Conservation (phyloP, 1,140 invertebrate genomes). For the Vanessa tameamea region DNA sequence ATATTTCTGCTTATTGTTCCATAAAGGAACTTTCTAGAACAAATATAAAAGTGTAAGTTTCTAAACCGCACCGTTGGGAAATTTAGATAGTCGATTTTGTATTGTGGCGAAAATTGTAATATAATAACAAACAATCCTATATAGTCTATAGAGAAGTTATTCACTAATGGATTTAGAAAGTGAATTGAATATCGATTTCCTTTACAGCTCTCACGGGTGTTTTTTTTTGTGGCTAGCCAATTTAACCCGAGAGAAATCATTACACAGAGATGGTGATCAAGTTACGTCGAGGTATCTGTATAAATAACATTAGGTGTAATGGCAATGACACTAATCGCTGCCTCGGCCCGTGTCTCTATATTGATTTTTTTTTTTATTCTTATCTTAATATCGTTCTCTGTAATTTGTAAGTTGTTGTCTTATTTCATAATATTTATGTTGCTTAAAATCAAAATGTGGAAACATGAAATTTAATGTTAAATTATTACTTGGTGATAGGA, state of each 20-base stretch:
- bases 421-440: too few species aligned
- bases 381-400: too few species aligned
- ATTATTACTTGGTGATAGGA: too few species aligned
- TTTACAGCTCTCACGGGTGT: slow-evolving; percentile 47
- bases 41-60: slow-evolving; percentile 39
- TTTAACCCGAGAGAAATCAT: slow-evolving; percentile 49
- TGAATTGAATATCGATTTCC: slow-evolving; percentile 46
- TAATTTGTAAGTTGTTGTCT: slow-evolving; percentile 38
- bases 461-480: too few species aligned
- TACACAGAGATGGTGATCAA: slow-evolving; percentile 43
- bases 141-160: slow-evolving; percentile 25
- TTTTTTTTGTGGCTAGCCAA: slow-evolving; percentile 52
- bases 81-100: slow-evolving; percentile 43
- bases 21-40: slow-evolving; percentile 42
- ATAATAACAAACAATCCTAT: slow-evolving; percentile 38
- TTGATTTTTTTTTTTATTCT: slow-evolving; percentile 50
- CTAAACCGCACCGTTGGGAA: slow-evolving; percentile 41
- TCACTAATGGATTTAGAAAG: slow-evolving; percentile 51
- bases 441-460: too few species aligned
- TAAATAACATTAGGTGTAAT: slow-evolving; percentile 56
- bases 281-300: slow-evolving; percentile 49
- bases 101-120: slow-evolving; percentile 38
- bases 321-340: slow-evolving; percentile 58
- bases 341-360: slow-evolving; percentile 45
- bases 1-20: slow-evolving; percentile 38